Conservation (phyloP, 2,888 invertebrate species). For the Oxycera nigricornis region DNA sequence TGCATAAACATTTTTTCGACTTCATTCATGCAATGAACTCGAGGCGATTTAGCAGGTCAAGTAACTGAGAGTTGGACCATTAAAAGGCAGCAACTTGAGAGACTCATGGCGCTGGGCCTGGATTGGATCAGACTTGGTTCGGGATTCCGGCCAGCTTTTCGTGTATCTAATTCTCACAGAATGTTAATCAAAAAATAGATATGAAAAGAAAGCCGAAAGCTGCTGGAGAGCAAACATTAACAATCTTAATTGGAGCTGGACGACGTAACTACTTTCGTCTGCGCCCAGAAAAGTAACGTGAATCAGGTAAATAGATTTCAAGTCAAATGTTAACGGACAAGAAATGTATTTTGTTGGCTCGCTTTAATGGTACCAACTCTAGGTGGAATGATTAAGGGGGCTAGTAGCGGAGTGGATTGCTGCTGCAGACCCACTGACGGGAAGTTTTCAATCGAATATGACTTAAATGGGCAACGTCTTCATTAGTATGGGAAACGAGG, state of each 20-base stretch:
- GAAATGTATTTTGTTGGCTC: background rate
- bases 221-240: background rate
- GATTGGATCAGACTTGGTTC: too few species aligned
- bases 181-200: too few species aligned
- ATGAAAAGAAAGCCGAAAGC: background rate
- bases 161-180: too few species aligned
- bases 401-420: background rate
- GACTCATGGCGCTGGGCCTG: too few species aligned
- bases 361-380: background rate
- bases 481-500: background rate
- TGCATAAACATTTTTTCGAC: slow-evolving; percentile 13
- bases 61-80: slow-evolving; percentile 1
- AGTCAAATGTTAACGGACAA: background rate
- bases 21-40: background rate
- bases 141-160: too few species aligned
- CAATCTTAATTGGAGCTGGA: background rate
- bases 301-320: slow-evolving; percentile 1
- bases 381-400: background rate
- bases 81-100: too few species aligned
- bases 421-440: background rate
- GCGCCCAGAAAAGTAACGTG: background rate
- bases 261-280: background rate
- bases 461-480: background rate
- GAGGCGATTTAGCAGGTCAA: slow-evolving; percentile 15
- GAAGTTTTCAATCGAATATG: background rate